Percentiles rank a stretch among this genome's conserved stretches.
Evolutionary conservation across 2,113 vertebrate genomes (phyloP).

Genomic region (Narcine bancroftii): DNA sequence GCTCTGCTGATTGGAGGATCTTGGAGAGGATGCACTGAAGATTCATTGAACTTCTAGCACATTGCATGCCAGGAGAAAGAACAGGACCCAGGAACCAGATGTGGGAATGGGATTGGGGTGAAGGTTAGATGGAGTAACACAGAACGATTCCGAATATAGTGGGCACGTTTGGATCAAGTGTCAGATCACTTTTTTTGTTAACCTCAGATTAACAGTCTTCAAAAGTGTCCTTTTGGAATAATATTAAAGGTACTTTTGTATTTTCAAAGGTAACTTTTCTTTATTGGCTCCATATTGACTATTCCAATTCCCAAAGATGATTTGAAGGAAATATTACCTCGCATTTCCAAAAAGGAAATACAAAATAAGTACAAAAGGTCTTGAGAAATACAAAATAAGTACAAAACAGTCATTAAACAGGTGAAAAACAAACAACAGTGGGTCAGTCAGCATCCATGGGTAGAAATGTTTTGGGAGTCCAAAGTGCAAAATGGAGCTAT

Average conservation of each 20-base stretch:
- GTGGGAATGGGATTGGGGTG: neutral
- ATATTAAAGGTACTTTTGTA: neutral
- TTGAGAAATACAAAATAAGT: neutral
- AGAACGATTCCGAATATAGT: neutral
- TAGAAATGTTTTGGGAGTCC: too few relatives aligned
- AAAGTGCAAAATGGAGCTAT: too few relatives aligned
- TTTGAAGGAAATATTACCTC: neutral
- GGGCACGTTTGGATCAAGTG: neutral
- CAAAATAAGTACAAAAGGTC: neutral
- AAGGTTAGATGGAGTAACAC: neutral
- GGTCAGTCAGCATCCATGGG: too few relatives aligned
- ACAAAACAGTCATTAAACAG: neutral
- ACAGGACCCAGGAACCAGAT: neutral
- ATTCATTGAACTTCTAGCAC: neutral
- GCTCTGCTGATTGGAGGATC: neutral
- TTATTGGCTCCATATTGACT: neutral
- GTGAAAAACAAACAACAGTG: neutral
- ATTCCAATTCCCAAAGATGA: neutral
- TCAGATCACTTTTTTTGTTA: neutral
- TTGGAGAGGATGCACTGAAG: neutral
- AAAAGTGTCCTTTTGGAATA: neutral
- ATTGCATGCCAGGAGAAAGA: neutral
- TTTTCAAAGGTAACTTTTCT: neutral
- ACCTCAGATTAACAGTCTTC: neutral
- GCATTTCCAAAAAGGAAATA: neutral